Conservation (phyloP, 92 coral and sea anemone genomes). For the Palythoa grandis region DNA sequence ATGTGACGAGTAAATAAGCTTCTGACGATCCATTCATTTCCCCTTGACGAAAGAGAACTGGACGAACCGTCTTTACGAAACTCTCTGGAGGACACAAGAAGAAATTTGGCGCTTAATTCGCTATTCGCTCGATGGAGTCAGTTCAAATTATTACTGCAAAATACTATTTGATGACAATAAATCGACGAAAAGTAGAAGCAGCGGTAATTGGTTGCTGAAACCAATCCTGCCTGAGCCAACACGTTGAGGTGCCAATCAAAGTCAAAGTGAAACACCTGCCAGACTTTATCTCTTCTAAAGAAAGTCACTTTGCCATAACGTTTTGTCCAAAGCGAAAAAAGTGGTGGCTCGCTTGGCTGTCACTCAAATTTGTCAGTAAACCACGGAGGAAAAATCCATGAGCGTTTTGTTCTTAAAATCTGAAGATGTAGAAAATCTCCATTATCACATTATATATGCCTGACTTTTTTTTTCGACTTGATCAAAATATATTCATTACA, state of each 20-base stretch:
- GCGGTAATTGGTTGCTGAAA: conserved; percentile 82
- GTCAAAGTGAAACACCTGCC: conserved; percentile 67
- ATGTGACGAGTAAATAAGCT: conserved; percentile 69
- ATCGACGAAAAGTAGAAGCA: conserved; percentile 68
- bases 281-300: conserved; percentile 1
- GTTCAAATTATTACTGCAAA: conserved; percentile 62
- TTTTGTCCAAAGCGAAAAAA: conserved; percentile 6
- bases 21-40: conserved; percentile 45
- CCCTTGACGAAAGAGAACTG: conserved; percentile 30
- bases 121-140: conserved; percentile 19
- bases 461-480: background rate
- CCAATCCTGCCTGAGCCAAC: conserved; percentile 79
- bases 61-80: conserved; percentile 7
- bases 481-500: background rate
- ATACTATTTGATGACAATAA: conserved; percentile 69
- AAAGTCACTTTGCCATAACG: conserved; percentile 21
- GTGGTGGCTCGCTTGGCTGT: background rate
- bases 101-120: conserved; percentile 32
- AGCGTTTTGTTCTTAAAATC: background rate
- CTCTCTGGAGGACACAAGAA: background rate
- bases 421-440: background rate
- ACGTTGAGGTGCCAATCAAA: conserved; percentile 73
- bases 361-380: background rate
- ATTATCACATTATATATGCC: background rate
- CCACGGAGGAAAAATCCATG: background rate